Evolutionary conservation across 2,888 invertebrate genomes (phyloP), one percentile per base, ranked within the genome.

Genomic region (Drosophila conformis): DNA sequence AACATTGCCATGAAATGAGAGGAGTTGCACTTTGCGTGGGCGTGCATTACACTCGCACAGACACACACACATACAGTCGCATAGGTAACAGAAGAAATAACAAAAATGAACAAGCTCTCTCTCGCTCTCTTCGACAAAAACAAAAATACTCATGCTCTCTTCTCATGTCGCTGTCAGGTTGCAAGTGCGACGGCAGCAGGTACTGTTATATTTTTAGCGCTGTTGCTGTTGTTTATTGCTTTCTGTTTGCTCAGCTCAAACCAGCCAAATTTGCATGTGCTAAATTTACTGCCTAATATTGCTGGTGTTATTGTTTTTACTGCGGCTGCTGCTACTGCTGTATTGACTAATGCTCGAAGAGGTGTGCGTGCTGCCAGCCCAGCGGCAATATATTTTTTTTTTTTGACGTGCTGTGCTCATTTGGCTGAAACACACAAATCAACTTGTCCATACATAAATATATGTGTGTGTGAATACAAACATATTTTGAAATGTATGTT

Each of bases 161-260:
- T 35, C 35, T 61, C 54, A 56, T 35, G 42, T 25, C 48, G 36
- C 61, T 64, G 48, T 35, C 76, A 71, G 80, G 82, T 79, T 87
- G 83, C 87, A 83, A 86, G 80, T 77, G 86, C 71, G 81, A 38
- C 46, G 74, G 46, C 87, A 87, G 84, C 80, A 87, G 76, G 80
- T 80, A 85, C 86, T 76, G 86, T 87, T 87, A 85, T 87, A 83
- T 88, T 88, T 84, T 73, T 85, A 87, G 78, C 86, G 62, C 51
- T 67, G 27, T 52, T 51, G 59, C 31, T 65, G 42, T 38, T 48
- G 36, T 48, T 48, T 66, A 48, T 66, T 74, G 62, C 40, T 69
- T 60, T 65, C 63, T 83, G 86, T 80, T 79, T 66, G 75, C 56
- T 69, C 46, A 81, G 62, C 51, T 68, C 64, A 73, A 65, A 64